Base-by-base conservation (phyloP, 2,113 vertebrate genomes). In the Neogobius melanostomus region DNA sequence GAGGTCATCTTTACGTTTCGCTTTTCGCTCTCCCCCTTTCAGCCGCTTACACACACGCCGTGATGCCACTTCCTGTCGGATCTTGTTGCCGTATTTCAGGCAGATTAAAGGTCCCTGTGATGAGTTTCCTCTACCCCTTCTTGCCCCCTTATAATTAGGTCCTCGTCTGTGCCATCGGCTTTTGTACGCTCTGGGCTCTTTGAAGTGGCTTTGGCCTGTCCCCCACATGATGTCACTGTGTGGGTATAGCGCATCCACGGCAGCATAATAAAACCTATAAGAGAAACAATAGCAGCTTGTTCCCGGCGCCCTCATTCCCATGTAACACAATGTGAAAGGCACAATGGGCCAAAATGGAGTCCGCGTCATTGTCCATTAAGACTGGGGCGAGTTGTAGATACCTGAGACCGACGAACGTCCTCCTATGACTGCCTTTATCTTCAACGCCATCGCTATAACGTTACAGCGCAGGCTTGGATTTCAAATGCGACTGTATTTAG, bases 261-360 rank as follows among this genome's bases (percentile, higher is more conserved):
- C 42, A 5, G 65, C 70, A 80, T 36, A 54, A 74, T 71, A 81
- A 66, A 86, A 81, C 73, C 84, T 82, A 88, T 51, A 53, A 86
- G 14, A 84, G 81, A 48, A 86, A 89, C 88, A 88, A 89, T 86
- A 82, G 89, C 64, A 66, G 64, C 69, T 62, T 88, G 21, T 90
- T 91, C 87, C 88, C 77, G 85, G 69, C 81, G 91, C 85, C 92
- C 92, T 87, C 88, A 87, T 93, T 92, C 92, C 92, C 92, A 91
- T 86, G 92, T 75, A 91, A 91, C 86, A 90, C 89, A 93, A 92
- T 82, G 88, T 84, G 80, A 21, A 53, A 28, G 14, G 63, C 61
- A 90, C 87, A 90, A 91, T 82, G 54, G 87, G 63, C 14, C 49
- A 62, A 8, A 73, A 71, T 72, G 88, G 82, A 82, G 76, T 82